phyloP scores from a whole-genome alignment of 2,797 vertebrate genomes.

The Columba guinea region DNA sequence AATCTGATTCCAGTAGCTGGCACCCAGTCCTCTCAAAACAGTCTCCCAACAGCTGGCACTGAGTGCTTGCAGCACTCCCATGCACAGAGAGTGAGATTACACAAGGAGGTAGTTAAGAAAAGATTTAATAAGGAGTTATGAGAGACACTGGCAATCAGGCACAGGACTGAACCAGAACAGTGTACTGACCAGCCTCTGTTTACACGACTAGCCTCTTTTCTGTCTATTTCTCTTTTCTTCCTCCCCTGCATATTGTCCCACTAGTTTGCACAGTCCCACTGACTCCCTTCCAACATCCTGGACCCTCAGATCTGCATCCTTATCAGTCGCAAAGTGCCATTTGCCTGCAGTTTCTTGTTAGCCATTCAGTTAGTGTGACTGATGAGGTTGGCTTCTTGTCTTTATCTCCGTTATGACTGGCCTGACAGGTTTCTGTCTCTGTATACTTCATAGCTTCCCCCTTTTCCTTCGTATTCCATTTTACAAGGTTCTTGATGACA shows the following conservation, averaged over 20 bases:
- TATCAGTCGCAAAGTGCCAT: not conserved
- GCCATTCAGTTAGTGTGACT: not conserved
- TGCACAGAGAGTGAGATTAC: not conserved
- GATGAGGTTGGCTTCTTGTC: not conserved
- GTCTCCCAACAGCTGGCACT: not conserved
- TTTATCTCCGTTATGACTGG: not conserved
- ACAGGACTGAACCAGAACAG: not conserved
- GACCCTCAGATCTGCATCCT: not conserved
- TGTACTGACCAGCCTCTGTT: fast-evolving
- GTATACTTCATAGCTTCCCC: not conserved
- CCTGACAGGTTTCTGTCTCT: not conserved
- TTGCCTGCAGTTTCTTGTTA: not conserved
- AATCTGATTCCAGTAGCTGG: no score
- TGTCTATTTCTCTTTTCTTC: not conserved
- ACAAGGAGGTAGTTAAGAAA: not conserved
- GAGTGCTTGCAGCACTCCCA: not conserved
- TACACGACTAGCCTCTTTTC: fast-evolving
- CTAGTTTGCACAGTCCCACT: not conserved
- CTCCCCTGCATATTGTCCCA: not conserved
- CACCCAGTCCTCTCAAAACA: no score
- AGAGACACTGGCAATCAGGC: not conserved
- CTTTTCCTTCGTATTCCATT: not conserved
- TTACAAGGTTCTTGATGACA: not conserved
- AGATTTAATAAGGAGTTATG: not conserved
- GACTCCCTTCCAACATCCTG: not conserved